phyloP scores from a whole-genome alignment of 2,888 invertebrate species.

The Xestia rhomboidea region DNA sequence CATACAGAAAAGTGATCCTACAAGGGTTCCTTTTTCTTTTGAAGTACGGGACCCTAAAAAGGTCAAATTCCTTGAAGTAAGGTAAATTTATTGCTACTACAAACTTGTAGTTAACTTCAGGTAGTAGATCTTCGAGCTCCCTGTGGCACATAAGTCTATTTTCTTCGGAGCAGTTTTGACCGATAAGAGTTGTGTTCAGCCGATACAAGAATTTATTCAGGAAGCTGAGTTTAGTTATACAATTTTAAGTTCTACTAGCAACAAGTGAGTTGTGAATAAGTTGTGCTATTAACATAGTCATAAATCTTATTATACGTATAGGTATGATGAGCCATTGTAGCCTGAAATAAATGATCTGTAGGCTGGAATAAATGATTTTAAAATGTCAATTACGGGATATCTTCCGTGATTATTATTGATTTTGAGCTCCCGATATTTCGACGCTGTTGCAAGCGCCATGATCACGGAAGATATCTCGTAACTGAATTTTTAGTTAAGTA shows the following conservation, averaged over 20 bases:
- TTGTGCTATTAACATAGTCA: too few relatives aligned
- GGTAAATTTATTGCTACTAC: conserved; percentile 30
- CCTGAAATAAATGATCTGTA: too few relatives aligned
- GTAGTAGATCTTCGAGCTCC: conserved; percentile 35
- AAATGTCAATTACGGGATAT: too few relatives aligned
- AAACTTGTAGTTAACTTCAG: conserved; percentile 23
- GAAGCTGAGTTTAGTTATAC: neutral
- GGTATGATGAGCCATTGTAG: too few relatives aligned
- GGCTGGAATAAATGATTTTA: too few relatives aligned
- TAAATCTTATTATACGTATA: too few relatives aligned
- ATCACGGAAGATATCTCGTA: too few relatives aligned
- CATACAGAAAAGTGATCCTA: neutral
- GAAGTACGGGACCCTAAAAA: neutral
- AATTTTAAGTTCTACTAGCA: neutral
- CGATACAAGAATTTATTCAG: neutral
- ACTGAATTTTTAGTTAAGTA: too few relatives aligned
- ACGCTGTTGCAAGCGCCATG: too few relatives aligned
- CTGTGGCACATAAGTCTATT: conserved; percentile 8
- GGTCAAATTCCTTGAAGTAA: conserved; percentile 14
- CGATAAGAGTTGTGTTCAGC: neutral
- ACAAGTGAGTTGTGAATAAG: neutral
- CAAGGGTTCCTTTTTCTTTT: neutral
- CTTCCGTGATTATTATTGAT: too few relatives aligned
- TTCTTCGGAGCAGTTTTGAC: neutral
- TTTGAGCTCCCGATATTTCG: too few relatives aligned